Base-by-base conservation (phyloP, 2,797 vertebrate genomes). In the Acomys russatus region DNA sequence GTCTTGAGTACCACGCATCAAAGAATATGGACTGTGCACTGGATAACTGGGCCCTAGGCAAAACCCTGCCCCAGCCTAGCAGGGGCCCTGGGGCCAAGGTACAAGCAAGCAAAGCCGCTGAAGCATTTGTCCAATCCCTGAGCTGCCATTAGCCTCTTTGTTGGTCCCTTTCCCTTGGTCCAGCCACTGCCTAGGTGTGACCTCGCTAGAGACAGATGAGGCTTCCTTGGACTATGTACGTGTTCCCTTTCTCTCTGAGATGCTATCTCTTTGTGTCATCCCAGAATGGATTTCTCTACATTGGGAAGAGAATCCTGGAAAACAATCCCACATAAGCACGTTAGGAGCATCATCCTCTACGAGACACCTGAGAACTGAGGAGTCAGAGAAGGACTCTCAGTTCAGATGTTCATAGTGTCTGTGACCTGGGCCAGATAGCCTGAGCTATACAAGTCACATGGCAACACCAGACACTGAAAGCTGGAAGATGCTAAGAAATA, bases 1-100 rank as follows among this genome's bases (percentile, higher is more conserved):
- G 98, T 99, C 97, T 95, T 88, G 33, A 92, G 96, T 94, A 96
- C 96, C 95, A 97, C 17, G 97, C 97, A 97, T 98, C 98, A 97
- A 97, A 98, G 97, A 94, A 96, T 96, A 97, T 92, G 95, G 96
- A 83, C 35, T 93, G 89, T 88, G 84, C 3, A 56, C 96, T 59
- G 83, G 95, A 95, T 96, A 90, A 92, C 91, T 73, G 12, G 88
- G 93, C 97, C 91, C 88, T 84, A 89, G 94, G 94, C 88, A 76
- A 64, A 97, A 94, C 88, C 87, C 23, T 44, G 74, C 88, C 9
- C 3, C 17, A 25, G 88, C 66, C 61, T 97, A 94, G 90, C 71
- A 61, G 83, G 78, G 56, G 68, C 33, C 33, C 44, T 0, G 33
- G 73, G 10, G 11, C 1, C 66, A 89, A 93, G 38, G 63, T 66